Base-by-base conservation (phyloP, 2,797 vertebrate genomes). In the Potorous gilbertii region DNA sequence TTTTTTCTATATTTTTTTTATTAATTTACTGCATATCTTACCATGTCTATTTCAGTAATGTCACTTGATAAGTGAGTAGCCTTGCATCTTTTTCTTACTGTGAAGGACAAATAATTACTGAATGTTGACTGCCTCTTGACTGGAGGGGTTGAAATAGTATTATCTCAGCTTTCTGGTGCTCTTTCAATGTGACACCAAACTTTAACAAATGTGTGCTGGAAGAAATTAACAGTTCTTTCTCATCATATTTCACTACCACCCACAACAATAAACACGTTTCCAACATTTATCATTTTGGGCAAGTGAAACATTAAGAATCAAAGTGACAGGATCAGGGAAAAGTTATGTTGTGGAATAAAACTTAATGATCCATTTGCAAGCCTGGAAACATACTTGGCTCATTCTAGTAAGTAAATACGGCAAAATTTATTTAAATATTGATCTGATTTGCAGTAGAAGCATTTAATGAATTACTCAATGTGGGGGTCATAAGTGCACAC, bases 361-460 rank as follows among this genome's bases (percentile, higher is more conserved):
- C 54, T 97, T 98, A 97, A 97, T 97, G 96, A 97, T 97, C 92
- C 96, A 96, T 98, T 97, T 98, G 93, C 93, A 96, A 93, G 57
- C 92, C 96, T 95, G 89, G 95, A 97, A 98, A 96, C 24, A 0
- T 87, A 74, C 54, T 96, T 96, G 97, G 74, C 74, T 97, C 94
- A 96, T 97, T 62, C 95, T 95, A 89, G 92, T 97, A 95, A 97
- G 93, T 97, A 98, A 98, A 96, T 96, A 97, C 59, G n/a, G 59
- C 74, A 95, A 94, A 90, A 96, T 97, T 93, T 97, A 96, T 96
- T 97, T 96, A 95, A 97, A 97, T 97, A 97, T 98, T 98, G 95
- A 98, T 98, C 66, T 97, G 94, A 81, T 98, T 97, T 97, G 94
- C 90, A 96, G 87, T 94, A 91, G 93, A 96, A 94, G 34, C 87